phyloP scores from a whole-genome alignment of 2,797 vertebrate genomes.

The Sebastes miniatus region DNA sequence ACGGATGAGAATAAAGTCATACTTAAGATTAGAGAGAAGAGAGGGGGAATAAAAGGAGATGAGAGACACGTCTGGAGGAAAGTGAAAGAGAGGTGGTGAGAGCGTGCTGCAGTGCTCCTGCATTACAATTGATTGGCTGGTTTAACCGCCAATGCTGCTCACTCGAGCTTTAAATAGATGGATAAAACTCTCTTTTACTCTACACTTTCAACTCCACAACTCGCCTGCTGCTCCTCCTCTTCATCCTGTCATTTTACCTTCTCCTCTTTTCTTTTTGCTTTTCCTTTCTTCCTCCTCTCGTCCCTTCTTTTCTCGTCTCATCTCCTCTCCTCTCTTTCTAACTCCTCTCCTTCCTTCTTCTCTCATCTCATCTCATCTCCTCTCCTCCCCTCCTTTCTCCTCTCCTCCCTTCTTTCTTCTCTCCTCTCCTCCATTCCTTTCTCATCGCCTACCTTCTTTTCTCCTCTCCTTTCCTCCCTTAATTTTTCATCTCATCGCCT shows the following conservation, averaged over 20 bases:
- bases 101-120: constrained; percentile 68
- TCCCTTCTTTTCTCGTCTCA: neutral
- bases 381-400: neutral
- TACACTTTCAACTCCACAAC: constrained; percentile 28
- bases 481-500: too few relatives aligned
- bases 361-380: too few relatives aligned
- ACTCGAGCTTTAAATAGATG: constrained; percentile 72
- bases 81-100: constrained; percentile 53
- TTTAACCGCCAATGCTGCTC: constrained; percentile 71
- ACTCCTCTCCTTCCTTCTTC: too few relatives aligned
- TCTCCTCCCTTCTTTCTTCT: neutral
- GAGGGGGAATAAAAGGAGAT: constrained; percentile 32
- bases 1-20: constrained; percentile 30
- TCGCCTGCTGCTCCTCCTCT: constrained; percentile 9
- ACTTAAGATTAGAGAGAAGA: constrained; percentile 43
- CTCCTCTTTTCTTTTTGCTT: neutral
- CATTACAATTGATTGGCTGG: constrained; percentile 74
- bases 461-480: neutral
- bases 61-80: constrained; percentile 31
- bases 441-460: neutral
- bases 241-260: constrained; percentile 15
- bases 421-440: neutral
- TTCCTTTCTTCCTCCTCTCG: neutral
- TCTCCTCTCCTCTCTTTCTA: accelerated
- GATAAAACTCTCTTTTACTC: constrained; percentile 67